Conservation (phyloP, 2,113 vertebrate genomes). For the Antigone vipio region DNA sequence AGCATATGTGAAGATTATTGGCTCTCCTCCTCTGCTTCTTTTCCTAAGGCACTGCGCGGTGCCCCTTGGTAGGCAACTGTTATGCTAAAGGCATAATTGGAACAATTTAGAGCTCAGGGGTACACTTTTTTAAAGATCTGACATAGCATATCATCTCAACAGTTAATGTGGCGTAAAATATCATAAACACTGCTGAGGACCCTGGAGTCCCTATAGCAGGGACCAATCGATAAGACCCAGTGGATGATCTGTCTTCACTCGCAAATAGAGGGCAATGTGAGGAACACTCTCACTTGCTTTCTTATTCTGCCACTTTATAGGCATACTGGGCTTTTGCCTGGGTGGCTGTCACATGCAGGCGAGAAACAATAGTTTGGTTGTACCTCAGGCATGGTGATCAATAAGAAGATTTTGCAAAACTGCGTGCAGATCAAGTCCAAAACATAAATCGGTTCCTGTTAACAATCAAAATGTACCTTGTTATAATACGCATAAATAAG, state of each 20-base stretch:
- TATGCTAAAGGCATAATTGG: constrained; percentile 59
- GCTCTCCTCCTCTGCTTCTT: constrained; percentile 14
- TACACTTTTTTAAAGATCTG: constrained; percentile 57
- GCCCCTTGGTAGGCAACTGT: constrained; percentile 53
- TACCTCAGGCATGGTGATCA: background rate
- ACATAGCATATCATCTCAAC: constrained; percentile 41
- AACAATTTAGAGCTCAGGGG: constrained; percentile 60
- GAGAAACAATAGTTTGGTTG: background rate
- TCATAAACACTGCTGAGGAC: constrained; percentile 44
- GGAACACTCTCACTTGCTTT: background rate
- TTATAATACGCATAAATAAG: background rate
- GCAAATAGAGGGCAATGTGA: background rate
- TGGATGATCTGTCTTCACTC: background rate
- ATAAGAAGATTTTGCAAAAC: background rate
- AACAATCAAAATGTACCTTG: background rate
- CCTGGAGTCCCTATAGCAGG: background rate
- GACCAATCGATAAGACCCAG: background rate
- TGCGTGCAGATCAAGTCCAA: background rate
- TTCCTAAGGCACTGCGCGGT: background rate
- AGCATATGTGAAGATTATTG: constrained; percentile 20
- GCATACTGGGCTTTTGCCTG: background rate
- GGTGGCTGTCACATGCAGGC: background rate
- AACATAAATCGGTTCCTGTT: background rate
- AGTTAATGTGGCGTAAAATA: constrained; percentile 62
- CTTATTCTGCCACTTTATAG: background rate